phyloP scores from a whole-genome alignment of 2,113 vertebrate species.

The Delphinus delphis region DNA sequence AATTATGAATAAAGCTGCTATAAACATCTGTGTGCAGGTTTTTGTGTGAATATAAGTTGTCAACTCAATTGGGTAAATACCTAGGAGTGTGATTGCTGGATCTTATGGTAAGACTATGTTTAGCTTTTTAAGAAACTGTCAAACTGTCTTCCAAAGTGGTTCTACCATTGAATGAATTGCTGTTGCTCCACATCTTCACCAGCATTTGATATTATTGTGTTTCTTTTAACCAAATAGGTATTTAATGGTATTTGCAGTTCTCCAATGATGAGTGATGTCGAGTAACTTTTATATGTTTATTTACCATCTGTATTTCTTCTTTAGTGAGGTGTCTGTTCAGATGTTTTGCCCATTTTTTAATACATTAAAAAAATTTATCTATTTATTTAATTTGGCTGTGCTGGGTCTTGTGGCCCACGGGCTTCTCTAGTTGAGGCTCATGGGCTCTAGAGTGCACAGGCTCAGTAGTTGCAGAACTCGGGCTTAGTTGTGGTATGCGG shows the following conservation, averaged over 20 bases:
- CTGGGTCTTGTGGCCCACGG: no score
- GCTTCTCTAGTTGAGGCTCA: no score
- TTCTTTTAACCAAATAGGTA: neutral
- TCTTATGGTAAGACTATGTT: neutral
- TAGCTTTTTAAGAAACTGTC: constrained; percentile 8
- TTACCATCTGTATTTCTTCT: neutral
- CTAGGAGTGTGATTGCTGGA: neutral
- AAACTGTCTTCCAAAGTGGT: neutral
- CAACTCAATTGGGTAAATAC: neutral
- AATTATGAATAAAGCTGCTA: neutral
- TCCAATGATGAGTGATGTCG: neutral
- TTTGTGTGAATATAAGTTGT: constrained; percentile 2
- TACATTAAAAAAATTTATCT: no score
- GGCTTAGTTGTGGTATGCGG: no score
- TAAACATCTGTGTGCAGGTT: neutral
- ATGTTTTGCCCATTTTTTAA: neutral
- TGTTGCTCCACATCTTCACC: neutral
- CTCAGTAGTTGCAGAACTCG: no score
- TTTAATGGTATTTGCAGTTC: constrained; percentile 17
- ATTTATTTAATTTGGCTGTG: no score
- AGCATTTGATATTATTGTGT: neutral
- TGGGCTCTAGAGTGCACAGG: no score
- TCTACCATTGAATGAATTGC: neutral
- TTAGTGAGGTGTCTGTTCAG: neutral
- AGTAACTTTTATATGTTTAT: constrained; percentile 10